Percentiles rank a stretch among this genome's conserved stretches.
These are phyloP conservation scores for Helarctos malayanus DNA, from an alignment of 2,797 vertebrate species.

Conservation along the genomic window DNA sequence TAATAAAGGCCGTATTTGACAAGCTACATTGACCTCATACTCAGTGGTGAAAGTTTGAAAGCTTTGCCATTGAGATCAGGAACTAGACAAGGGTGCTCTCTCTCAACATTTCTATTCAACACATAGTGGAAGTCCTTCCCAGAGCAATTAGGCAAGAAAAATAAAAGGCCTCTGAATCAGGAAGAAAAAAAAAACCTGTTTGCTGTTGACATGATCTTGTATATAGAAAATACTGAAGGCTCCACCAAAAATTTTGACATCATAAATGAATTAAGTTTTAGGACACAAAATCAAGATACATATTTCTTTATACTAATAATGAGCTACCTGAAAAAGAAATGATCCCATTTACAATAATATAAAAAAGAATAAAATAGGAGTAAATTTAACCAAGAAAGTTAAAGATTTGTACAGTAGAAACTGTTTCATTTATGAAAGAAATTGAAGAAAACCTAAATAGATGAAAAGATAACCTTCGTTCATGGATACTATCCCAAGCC, in stretches of 20 bases:
- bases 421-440: neutral
- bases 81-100: neutral
- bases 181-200: neutral
- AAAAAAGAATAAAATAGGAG: neutral
- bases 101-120: neutral
- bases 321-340: neutral
- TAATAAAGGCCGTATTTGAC: neutral
- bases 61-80: neutral
- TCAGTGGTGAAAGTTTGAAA: conserved; percentile 9
- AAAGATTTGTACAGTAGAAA: neutral
- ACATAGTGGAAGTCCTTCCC: neutral
- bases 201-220: neutral
- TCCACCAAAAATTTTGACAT: neutral
- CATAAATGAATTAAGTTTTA: neutral
- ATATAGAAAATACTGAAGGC: neutral
- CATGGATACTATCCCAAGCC: neutral
- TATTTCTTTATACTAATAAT: neutral
- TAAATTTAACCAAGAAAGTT: neutral
- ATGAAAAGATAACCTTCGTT: neutral
- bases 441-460: neutral
- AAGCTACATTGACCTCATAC: neutral
- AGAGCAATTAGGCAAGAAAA: neutral
- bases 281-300: neutral
- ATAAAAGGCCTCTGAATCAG: neutral
- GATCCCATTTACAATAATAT: neutral